A percentile compares a stretch with the other conserved stretches of the same genome.
phyloP scores from a whole-genome alignment of 1,140 invertebrate species.

The Drosophila watanabei region DNA sequence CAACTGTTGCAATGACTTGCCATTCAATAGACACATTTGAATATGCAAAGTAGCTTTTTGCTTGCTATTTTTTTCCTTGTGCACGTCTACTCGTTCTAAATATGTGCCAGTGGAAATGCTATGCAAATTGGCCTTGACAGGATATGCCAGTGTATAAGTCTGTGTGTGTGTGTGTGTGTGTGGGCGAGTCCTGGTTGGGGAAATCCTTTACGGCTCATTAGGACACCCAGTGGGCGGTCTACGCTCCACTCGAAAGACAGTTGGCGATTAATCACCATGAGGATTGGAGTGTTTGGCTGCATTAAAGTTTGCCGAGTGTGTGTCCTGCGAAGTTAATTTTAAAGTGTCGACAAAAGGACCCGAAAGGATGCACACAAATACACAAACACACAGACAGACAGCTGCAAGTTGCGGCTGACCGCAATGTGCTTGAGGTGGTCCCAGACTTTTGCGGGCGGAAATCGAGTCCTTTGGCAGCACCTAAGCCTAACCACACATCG shows the following conservation, averaged over 20 bases:
- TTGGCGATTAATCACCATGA: slow-evolving; percentile 33
- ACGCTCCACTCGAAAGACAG: slow-evolving; percentile 15
- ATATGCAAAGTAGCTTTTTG: slow-evolving; percentile 17
- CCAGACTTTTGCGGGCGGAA: slow-evolving; percentile 29
- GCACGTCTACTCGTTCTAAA: slow-evolving; percentile 5
- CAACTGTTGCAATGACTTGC: neutral
- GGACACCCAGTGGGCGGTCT: slow-evolving; percentile 33
- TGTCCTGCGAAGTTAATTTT: slow-evolving; percentile 65
- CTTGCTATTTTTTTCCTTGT: slow-evolving; percentile 12
- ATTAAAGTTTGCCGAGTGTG: slow-evolving; percentile 41
- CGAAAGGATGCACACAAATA: slow-evolving; percentile 6
- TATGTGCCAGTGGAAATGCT: slow-evolving; percentile 38
- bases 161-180: slow-evolving; percentile 2
- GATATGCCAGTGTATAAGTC: slow-evolving; percentile 1
- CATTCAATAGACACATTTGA: neutral
- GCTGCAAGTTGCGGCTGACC: slow-evolving; percentile 60
- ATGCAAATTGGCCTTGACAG: slow-evolving; percentile 50
- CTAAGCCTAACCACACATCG: slow-evolving; percentile 34
- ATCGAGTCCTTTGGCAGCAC: slow-evolving; percentile 35
- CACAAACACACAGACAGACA: slow-evolving; percentile 7
- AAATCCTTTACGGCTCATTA: slow-evolving; percentile 56
- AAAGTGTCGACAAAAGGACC: slow-evolving; percentile 44
- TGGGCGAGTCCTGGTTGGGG: neutral
- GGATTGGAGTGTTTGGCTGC: slow-evolving; percentile 10
- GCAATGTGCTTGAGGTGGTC: slow-evolving; percentile 60